A percentile compares a stretch with the other conserved stretches of the same genome.
phyloP scores from a whole-genome alignment of 2,797 vertebrate species.

The Denticeps clupeoides region DNA sequence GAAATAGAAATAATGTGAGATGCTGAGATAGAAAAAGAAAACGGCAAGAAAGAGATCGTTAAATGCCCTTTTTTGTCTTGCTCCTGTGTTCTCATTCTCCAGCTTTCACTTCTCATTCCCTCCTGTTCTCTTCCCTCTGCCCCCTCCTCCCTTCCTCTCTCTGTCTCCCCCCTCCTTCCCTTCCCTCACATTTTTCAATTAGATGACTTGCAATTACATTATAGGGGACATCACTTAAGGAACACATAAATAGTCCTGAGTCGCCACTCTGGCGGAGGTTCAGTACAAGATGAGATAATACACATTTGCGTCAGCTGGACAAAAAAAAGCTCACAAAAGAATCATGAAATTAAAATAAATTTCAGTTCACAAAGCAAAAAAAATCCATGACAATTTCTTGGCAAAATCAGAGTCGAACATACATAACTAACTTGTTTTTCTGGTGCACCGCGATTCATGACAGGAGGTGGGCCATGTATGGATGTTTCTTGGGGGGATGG shows the following conservation, averaged over 20 bases:
- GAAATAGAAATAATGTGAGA: too few relatives aligned
- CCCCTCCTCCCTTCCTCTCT: not conserved
- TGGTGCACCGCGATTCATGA: too few relatives aligned
- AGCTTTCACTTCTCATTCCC: not conserved
- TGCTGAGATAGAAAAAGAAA: constrained; percentile 39
- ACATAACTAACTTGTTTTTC: too few relatives aligned
- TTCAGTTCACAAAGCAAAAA: too few relatives aligned
- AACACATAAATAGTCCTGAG: constrained; percentile 50
- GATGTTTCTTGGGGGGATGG: too few relatives aligned
- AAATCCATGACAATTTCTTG: too few relatives aligned
- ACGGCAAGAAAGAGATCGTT: constrained; percentile 17
- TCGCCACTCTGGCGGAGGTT: constrained; percentile 25
- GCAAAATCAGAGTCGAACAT: too few relatives aligned
- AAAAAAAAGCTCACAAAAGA: too few relatives aligned
- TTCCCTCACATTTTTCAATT: constrained; percentile 43
- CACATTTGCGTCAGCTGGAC: constrained; percentile 9
- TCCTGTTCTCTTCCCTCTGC: constrained; percentile 3
- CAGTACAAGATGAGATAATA: constrained; percentile 34
- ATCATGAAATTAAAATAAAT: too few relatives aligned
- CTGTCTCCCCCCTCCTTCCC: constrained; percentile 1
- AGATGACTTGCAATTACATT: constrained; percentile 51
- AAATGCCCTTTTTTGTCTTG: not conserved
- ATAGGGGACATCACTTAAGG: constrained; percentile 49
- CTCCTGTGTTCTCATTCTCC: not conserved
- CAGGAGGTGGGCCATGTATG: too few relatives aligned